Evolutionary conservation across 2,797 vertebrate genomes (phyloP), one percentile per base, ranked within the genome.

Genomic region (Helicolenus hilgendorfi): DNA sequence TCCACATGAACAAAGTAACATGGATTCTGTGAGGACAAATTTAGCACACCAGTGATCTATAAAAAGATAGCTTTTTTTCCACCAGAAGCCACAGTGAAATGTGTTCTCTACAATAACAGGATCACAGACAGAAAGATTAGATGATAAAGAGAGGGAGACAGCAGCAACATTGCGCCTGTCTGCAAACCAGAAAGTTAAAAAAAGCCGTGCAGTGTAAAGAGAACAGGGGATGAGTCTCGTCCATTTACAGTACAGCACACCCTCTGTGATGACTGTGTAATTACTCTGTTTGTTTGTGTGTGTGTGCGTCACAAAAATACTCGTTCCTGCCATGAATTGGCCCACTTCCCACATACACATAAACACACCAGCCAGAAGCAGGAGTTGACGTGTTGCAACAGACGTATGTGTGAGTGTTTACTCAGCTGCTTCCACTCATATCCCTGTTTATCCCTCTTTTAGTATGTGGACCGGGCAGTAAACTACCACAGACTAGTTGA

Each of bases 201-300:
- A 36, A 63, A 72, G 36, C 1, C 0, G 5, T 45, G 49, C 60
- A 75, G 74, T 59, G 35, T 10, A n/a, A 55, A 71, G 36, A 75
- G 63, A 91, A 94, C 93, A 93, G 94, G 84, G 93, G 94, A 81
- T 81, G 85, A 82, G 67, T 81, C 74, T 59, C 2, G 9, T 84
- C 84, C 77, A 84, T 89, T 93, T 92, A 81, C 87, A 87, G 87
- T 91, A 81, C 87, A 87, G 85, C 74, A 71, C 70, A 53, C 26
- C 11, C n/a, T 18, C 56, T 77, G 49, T 82, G 89, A 81, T 88
- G 87, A 79, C 22, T 62, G 59, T 62, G 59, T 62, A 49, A 64
- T 75, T 71, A 49, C 27, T 24, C 45, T 49, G 2, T 75, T n/a
- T 65, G 55, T 70, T 24, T 53, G 31, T 77, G 70, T 72, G 67